A percentile compares a stretch with the other conserved stretches of the same genome.
Conservation (phyloP, 1,140 invertebrate genomes). For the Onthophagus taurus region DNA sequence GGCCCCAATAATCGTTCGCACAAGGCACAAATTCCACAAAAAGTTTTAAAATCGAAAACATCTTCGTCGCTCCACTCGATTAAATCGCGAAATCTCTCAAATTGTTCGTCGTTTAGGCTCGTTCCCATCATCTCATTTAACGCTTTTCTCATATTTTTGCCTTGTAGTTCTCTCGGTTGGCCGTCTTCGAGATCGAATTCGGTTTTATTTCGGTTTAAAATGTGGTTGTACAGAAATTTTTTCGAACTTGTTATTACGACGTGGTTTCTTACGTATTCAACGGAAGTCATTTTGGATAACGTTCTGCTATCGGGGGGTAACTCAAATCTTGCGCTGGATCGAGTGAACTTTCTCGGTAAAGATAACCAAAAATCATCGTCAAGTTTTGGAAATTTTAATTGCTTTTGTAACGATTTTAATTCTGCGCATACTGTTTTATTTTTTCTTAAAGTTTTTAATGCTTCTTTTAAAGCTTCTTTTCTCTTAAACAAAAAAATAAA, state of each 20-base stretch:
- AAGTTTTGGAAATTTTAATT: constrained; percentile 42
- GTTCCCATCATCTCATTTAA: constrained; percentile 53
- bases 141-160: too few species aligned
- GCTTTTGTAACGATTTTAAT: constrained; percentile 83
- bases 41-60: constrained; percentile 50
- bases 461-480: constrained; percentile 54
- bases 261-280: constrained; percentile 52
- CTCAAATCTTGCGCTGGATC: constrained; percentile 53
- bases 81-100: constrained; percentile 37
- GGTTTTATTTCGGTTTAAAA: constrained; percentile 43
- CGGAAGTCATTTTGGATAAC: constrained; percentile 45
- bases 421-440: constrained; percentile 81
- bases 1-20: constrained; percentile 48
- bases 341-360: constrained; percentile 51
- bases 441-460: constrained; percentile 42
- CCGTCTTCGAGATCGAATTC: constrained; percentile 30
- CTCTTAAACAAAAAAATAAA: constrained; percentile 38
- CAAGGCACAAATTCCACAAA: constrained; percentile 57
- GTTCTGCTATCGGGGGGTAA: constrained; percentile 50
- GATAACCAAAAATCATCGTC: constrained; percentile 46
- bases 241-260: constrained; percentile 51
- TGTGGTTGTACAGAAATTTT: constrained; percentile 48
- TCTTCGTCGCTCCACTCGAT: constrained; percentile 43
- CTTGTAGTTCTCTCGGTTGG: constrained; percentile 32
- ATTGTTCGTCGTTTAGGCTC: constrained; percentile 41